Evolutionary conservation across 2,797 vertebrate species (phyloP).

Genomic region (Enteromius argenteus): DNA sequence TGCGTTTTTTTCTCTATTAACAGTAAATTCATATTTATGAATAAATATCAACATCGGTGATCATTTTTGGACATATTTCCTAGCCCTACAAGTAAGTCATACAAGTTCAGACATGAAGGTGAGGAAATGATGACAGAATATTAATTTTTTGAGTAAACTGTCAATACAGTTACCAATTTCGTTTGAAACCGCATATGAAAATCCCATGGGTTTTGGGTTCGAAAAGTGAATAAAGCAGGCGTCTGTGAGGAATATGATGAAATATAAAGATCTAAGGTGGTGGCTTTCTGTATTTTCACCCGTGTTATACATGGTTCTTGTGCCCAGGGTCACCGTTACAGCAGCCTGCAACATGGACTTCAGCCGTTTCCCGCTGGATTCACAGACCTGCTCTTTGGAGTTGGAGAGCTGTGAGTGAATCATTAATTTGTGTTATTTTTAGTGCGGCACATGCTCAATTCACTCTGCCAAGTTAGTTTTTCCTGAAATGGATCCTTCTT

Average conservation of each 20-base stretch:
- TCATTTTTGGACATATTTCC: not conserved
- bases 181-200: not conserved
- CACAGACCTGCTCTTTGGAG: slow-evolving; percentile 94
- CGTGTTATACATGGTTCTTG: slow-evolving; percentile 31
- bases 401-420: slow-evolving; percentile 92
- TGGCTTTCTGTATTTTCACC: not conserved
- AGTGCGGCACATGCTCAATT: slow-evolving; percentile 4
- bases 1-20: not conserved
- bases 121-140: not conserved
- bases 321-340: slow-evolving; percentile 91
- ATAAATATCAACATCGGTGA: not conserved
- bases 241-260: slow-evolving; percentile 10
- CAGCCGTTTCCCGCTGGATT: slow-evolving; percentile 93
- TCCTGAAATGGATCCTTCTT: slow-evolving; percentile 22
- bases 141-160: not conserved
- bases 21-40: not conserved
- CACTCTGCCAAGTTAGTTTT: slow-evolving; percentile 25
- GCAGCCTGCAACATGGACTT: slow-evolving; percentile 99
- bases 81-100: not conserved
- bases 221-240: not conserved
- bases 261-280: slow-evolving; percentile 10
- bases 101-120: not conserved
- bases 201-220: not conserved
- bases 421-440: slow-evolving; percentile 36
- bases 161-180: not conserved